Evolutionary conservation across 1,140 invertebrate species (phyloP).

Genomic region (Hydropsyche tenuis): DNA sequence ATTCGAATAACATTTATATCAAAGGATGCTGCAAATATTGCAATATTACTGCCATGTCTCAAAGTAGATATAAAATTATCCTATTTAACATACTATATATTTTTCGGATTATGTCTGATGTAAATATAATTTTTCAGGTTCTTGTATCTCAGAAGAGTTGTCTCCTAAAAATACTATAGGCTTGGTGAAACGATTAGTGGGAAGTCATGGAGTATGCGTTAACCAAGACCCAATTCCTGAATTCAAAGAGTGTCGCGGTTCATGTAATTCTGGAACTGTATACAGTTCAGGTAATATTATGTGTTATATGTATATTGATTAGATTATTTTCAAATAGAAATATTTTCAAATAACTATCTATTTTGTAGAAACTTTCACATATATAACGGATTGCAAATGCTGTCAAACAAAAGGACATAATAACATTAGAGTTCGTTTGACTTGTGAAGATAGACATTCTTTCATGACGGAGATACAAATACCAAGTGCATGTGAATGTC

Average conservation of each 20-base stretch:
- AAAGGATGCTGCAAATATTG: constrained; percentile 74
- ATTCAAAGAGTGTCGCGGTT: constrained; percentile 71
- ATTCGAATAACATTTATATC: constrained; percentile 61
- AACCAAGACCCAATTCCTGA: constrained; percentile 66
- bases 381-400: constrained; percentile 66
- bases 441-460: constrained; percentile 65
- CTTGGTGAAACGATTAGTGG: constrained; percentile 59
- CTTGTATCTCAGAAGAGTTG: constrained; percentile 64
- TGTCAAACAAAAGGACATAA: constrained; percentile 64
- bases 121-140: constrained; percentile 56
- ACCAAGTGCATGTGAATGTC: constrained; percentile 64
- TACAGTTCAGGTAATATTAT: constrained; percentile 68
- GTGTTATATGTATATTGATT: too few species aligned
- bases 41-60: constrained; percentile 59
- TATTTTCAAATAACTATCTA: not conserved
- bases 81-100: too few species aligned
- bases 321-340: too few species aligned
- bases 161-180: constrained; percentile 63
- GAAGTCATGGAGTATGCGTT: constrained; percentile 66
- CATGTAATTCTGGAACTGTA: constrained; percentile 69
- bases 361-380: constrained; percentile 61
- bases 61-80: constrained; percentile 55
- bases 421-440: constrained; percentile 58
- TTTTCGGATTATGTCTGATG: too few species aligned
- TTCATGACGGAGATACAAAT: constrained; percentile 60